Evolutionary conservation across 2,797 vertebrate species (phyloP).

Genomic region (Falco novaeseelandiae): DNA sequence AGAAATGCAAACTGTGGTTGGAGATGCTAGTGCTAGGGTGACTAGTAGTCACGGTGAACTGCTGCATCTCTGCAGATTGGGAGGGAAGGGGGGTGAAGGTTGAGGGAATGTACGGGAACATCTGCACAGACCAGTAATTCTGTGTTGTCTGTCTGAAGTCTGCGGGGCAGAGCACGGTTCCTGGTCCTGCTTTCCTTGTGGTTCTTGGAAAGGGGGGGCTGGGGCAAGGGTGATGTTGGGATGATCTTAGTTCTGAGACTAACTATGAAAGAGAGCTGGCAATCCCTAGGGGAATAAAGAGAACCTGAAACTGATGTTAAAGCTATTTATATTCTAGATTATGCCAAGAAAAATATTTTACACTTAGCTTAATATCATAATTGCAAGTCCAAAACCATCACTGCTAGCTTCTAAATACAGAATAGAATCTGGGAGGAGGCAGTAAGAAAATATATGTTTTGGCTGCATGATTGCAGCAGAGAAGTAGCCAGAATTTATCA

Average conservation of each 20-base stretch:
- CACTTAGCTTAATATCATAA: constrained; percentile 46
- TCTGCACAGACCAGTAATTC: background rate
- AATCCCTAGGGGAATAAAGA: background rate
- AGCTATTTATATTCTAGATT: constrained; percentile 42
- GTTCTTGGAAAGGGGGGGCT: background rate
- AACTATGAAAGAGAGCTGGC: background rate
- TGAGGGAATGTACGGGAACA: background rate
- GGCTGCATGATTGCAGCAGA: constrained; percentile 43
- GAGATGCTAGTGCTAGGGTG: background rate
- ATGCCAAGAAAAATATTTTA: constrained; percentile 68
- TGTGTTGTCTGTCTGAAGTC: background rate
- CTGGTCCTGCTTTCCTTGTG: background rate
- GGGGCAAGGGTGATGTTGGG: background rate
- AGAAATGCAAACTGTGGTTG: background rate
- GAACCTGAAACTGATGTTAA: constrained; percentile 33
- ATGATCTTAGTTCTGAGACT: background rate
- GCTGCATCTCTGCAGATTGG: background rate
- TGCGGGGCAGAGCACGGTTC: background rate
- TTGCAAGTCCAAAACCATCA: constrained; percentile 53
- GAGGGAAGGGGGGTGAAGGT: background rate
- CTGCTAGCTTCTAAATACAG: constrained; percentile 66
- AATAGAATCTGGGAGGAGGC: constrained; percentile 63
- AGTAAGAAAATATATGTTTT: constrained; percentile 70
- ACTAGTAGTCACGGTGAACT: background rate
- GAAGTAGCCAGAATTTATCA: constrained; percentile 36